Conservation (phyloP, 1,140 invertebrate species). For the Polypedilum pembai region DNA sequence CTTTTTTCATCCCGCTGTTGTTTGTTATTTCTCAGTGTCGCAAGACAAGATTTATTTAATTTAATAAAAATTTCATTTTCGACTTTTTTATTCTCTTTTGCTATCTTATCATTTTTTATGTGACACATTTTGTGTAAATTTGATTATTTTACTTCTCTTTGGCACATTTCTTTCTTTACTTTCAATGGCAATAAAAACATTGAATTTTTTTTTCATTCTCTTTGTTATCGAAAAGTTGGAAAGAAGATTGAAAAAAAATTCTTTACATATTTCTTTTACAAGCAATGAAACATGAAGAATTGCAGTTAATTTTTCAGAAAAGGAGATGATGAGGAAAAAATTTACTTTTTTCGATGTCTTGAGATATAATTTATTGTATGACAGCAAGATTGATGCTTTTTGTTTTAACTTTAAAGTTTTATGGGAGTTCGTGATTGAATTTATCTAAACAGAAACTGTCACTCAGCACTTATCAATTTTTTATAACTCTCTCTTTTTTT, state of each 20-base stretch:
- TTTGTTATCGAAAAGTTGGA: too few species aligned
- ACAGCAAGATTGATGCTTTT: too few species aligned
- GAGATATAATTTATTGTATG: too few species aligned
- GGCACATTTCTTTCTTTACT: slow-evolving; percentile 9
- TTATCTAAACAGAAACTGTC: too few species aligned
- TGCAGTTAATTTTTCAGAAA: neutral
- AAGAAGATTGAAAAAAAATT: too few species aligned
- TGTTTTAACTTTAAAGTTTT: too few species aligned
- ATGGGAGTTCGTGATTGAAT: too few species aligned
- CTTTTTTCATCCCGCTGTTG: neutral
- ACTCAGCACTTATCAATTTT: too few species aligned
- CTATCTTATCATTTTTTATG: slow-evolving; percentile 26
- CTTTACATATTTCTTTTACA: neutral
- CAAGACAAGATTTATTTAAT: slow-evolving; percentile 24
- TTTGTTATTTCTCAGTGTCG: neutral
- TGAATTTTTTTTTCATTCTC: too few species aligned
- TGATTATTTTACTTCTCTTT: neutral
- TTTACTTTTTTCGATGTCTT: neutral
- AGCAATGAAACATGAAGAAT: slow-evolving; percentile 17
- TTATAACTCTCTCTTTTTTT: too few species aligned
- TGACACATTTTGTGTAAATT: slow-evolving; percentile 22
- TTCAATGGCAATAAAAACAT: neutral
- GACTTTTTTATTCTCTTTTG: neutral
- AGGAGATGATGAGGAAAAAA: neutral
- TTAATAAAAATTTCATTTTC: slow-evolving; percentile 29